Evolutionary conservation across 2,113 vertebrate genomes (phyloP), one percentile per base, ranked within the genome.

Genomic region (Craseonycteris thonglongyai): DNA sequence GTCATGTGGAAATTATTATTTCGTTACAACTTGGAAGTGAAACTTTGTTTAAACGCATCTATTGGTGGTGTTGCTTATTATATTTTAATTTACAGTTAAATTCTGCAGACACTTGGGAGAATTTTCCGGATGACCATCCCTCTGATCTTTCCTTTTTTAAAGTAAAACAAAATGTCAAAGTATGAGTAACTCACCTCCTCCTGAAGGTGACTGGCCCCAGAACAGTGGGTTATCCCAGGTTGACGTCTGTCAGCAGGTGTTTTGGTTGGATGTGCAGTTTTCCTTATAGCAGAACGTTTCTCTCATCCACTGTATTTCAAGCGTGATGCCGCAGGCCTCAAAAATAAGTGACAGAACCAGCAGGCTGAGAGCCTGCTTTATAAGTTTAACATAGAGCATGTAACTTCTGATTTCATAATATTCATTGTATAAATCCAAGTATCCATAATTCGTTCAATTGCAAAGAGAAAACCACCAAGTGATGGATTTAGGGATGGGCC

Each of bases 391-490:
- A 42, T 47, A 84, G 33, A 82, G 24, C 19, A 61, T 63, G 30
- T 89, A 85, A 40, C 9, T 72, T 92, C 74, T 71, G 45, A 78
- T 26, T 74, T 90, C 76, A 61, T 33, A 51, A 3, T 35, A 35
- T 54, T 88, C 87, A 49, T 59, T 78, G 79, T 56, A 74, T 18
- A 95, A 28, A 71, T 85, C 59, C 19, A 51, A 38, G 49, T 82
- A 94, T 76, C 75, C 35, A 56, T 56, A 65, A 83, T 93, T 90
- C 19, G 24, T 93, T 92, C 65, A 92, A 91, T 91, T 82, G 1
- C 49, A 95, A 88, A 75, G 35, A 7, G 63, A 61, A 90, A 24
- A 26, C 38, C 12, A 21, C 14, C 0, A 86, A 79, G 35, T 26
- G 40, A 86, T 10, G 51, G 15, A 47, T 89, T 75, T n/a, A n/a